Percentiles rank a stretch among this genome's conserved stretches.
phyloP scores from a whole-genome alignment of 2,797 vertebrate genomes.

The Sebastiscus tertius region DNA sequence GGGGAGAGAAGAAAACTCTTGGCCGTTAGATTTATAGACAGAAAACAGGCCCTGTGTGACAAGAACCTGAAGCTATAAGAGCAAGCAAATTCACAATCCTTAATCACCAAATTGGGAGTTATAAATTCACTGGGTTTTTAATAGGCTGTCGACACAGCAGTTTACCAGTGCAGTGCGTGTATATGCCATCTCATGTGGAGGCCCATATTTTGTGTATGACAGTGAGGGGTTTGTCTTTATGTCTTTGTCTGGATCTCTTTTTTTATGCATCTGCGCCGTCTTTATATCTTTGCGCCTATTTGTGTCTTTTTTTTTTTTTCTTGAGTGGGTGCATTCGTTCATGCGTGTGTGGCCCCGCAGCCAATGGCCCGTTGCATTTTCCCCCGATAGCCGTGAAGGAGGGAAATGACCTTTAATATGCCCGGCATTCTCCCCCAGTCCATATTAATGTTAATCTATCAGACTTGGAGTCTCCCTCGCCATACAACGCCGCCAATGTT shows the following conservation, averaged over 20 bases:
- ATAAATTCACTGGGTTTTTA: conserved; percentile 80
- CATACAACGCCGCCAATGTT: conserved; percentile 74
- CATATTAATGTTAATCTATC: conserved; percentile 82
- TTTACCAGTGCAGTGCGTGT: conserved; percentile 55
- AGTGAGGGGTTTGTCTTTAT: conserved; percentile 12
- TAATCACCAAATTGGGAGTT: conserved; percentile 80
- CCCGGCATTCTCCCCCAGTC: conserved; percentile 73
- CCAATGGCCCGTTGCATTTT: conserved; percentile 73
- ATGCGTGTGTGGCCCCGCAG: conserved; percentile 74
- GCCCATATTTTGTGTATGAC: conserved; percentile 19
- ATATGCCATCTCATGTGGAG: conserved; percentile 53
- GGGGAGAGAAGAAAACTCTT: conserved; percentile 52
- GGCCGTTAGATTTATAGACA: conserved; percentile 87
- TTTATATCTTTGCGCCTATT: conserved; percentile 13
- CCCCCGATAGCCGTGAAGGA: conserved; percentile 74
- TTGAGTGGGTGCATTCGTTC: conserved; percentile 38
- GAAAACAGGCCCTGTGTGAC: conserved; percentile 84
- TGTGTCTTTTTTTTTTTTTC: conserved; percentile 12
- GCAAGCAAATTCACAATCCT: conserved; percentile 73
- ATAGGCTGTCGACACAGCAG: conserved; percentile 71
- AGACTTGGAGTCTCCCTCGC: conserved; percentile 73
- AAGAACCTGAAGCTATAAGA: conserved; percentile 70
- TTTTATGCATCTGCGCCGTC: conserved; percentile 9
- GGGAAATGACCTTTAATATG: conserved; percentile 73
- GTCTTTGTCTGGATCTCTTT: conserved; percentile 19